Conservation (phyloP, 2,113 vertebrate genomes). For the Climacteris rufus region DNA sequence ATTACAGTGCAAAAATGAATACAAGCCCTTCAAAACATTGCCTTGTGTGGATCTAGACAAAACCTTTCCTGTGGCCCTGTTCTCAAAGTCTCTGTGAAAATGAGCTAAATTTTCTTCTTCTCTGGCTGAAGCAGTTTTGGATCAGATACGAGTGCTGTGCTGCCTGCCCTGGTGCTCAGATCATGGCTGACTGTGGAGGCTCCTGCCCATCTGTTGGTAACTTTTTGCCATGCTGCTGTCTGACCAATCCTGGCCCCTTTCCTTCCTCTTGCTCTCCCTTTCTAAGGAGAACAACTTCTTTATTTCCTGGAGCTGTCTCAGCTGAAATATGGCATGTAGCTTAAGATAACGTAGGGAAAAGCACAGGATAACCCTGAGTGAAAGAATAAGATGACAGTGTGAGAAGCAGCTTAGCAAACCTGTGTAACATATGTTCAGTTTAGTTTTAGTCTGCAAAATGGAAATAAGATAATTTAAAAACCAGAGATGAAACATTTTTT, state of each 20-base stretch:
- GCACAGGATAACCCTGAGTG: background rate
- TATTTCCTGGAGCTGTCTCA: background rate
- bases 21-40: background rate
- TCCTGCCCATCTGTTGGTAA: background rate
- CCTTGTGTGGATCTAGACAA: background rate
- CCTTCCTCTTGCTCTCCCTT: background rate
- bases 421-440: background rate
- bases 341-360: background rate
- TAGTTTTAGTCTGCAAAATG: background rate
- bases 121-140: background rate
- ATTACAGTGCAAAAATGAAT: background rate
- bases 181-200: background rate
- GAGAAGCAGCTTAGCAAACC: background rate
- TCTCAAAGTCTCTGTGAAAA: background rate
- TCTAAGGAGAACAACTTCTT: background rate
- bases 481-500: background rate
- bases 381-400: background rate
- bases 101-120: background rate
- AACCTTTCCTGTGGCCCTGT: background rate
- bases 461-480: background rate
- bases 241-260: background rate
- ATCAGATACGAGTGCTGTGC: background rate
- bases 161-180: background rate
- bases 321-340: background rate
- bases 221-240: background rate